Base-by-base conservation (phyloP, 2,888 invertebrate species). In the Callimorpha dominula region DNA sequence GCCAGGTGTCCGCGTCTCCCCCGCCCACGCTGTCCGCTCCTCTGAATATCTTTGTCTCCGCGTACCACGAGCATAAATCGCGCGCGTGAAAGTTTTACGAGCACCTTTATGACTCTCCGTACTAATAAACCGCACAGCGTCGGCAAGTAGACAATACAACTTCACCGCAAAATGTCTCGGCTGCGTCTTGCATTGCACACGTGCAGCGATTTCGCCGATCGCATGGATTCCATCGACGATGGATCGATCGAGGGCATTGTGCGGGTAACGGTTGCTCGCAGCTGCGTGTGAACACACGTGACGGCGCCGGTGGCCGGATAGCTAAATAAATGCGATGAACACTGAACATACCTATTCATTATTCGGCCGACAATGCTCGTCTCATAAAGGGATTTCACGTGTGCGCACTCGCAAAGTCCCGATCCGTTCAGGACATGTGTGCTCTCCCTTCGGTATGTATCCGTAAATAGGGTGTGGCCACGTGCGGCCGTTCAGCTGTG, bases 401-500 rank as follows among this genome's bases (percentile, higher is more conserved):
- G 95, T 93, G 91, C 93, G 90, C 91, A 90, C 93, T 92, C 91
- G 94, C 95, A 86, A 93, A 94, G 94, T 95, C 94, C 92, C 95
- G 94, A 95, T 94, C 93, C 92, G 94, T 94, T 93, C 94, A 92
- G 94, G 94, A 95, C 95, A 95, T 95, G 94, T 95, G 95, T 89
- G 94, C 91, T 91, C 95, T 94, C 95, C 95, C 95, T 94, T 90
- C 86, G 91, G 91, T 91, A 92, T 93, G 94, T 92, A 88, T 95
- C 95, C 95, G 95, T 95, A 95, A 95, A 95, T 95, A 95, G 95
- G 95, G 95, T 94, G 91, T 94, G 92, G 93, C 95, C 95, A 95
- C 95, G 95, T 95, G 95, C 94, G 94, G 91, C 90, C 92, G 95
- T 88, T 94, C 95, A 95, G 95, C 95, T 95, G 95, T 92, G 92